phyloP scores from a whole-genome alignment of 2,113 vertebrate genomes.

The Cheirogaleus medius region DNA sequence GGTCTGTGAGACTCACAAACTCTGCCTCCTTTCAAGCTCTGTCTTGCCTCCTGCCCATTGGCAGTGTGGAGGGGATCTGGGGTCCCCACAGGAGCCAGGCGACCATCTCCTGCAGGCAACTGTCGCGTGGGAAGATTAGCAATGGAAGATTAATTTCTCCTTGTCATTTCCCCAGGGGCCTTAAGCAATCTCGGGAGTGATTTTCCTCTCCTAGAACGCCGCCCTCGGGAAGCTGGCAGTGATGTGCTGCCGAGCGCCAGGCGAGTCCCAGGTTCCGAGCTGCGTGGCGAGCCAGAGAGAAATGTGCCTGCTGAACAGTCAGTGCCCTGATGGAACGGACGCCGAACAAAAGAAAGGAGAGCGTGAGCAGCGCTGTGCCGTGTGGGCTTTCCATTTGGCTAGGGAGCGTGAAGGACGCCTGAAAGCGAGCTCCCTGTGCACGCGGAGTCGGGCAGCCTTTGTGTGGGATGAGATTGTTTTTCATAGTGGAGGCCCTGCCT shows the following conservation, averaged over 20 bases:
- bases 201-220: slow-evolving; percentile 82
- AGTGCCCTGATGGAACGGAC: not conserved
- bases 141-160: slow-evolving; percentile 87
- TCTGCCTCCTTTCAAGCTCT: not conserved
- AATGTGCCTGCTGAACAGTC: slow-evolving; percentile 65
- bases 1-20: not conserved
- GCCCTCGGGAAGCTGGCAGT: slow-evolving; percentile 74
- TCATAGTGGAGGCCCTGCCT: not conserved
- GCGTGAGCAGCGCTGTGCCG: not conserved
- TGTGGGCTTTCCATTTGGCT: not conserved
- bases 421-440: not conserved
- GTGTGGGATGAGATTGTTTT: not conserved
- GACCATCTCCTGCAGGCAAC: slow-evolving; percentile 68
- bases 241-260: slow-evolving; percentile 64
- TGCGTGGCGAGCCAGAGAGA: slow-evolving; percentile 61
- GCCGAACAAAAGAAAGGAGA: not conserved
- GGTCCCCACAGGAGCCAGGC: not conserved
- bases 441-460: not conserved
- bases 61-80: not conserved
- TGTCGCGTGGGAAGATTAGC: slow-evolving; percentile 83
- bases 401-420: not conserved
- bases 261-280: slow-evolving; percentile 72
- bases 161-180: slow-evolving; percentile 84
- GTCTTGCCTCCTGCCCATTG: not conserved
- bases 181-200: slow-evolving; percentile 84